Evolutionary conservation across 2,888 invertebrate species (phyloP), one percentile per base, ranked within the genome.

Genomic region (Andrena camellia): DNA sequence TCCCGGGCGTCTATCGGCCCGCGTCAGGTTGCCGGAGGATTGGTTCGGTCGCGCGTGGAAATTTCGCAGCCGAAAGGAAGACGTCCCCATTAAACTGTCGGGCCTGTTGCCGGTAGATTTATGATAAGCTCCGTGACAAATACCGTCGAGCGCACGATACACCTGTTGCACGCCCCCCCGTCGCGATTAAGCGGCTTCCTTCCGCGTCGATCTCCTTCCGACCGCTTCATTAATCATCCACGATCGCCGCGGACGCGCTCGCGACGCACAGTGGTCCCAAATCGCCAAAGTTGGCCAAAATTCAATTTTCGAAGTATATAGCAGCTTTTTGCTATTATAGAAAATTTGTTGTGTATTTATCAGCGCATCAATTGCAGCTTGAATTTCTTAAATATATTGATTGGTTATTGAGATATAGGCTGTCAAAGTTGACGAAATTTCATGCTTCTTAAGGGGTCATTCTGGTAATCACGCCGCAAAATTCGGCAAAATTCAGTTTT

Each of bases 131-230:
- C 8, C 73, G 59, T 54, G 72, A 78, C 81, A 68, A 72, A 68
- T 67, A 62, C 26, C 59, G 66, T 67, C 57, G n/a, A 31, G 26
- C 20, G 33, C 26, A 17, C 48, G 77, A 42, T 78, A 52, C 81
- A 81, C 81, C 81, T 81, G 81, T 81, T 81, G 80, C 72, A 13
- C 26, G n/a, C 1, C 31, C 35, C 31, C 35, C 42, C 75, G 2
- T 20, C 1, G 1, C 29, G 1, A 29, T 23, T 1, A 20, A 57
- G 57, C 10, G n/a, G 29, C 52, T 69, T 64, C 72, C 73, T 78
- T 68, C 79, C 68, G 57, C 26, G 70, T 66, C 33, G 35, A 17
- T 64, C 57, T 31, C 20, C 6, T 42, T 35, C 48, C 35, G 35
- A 5, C n/a, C 31, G 26, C 10, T 31, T 73, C 73, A 42, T 81